A percentile compares a stretch with the other conserved stretches of the same genome.
phyloP scores from a whole-genome alignment of 2,113 vertebrate species.

The Corythoichthys haematopterus region DNA sequence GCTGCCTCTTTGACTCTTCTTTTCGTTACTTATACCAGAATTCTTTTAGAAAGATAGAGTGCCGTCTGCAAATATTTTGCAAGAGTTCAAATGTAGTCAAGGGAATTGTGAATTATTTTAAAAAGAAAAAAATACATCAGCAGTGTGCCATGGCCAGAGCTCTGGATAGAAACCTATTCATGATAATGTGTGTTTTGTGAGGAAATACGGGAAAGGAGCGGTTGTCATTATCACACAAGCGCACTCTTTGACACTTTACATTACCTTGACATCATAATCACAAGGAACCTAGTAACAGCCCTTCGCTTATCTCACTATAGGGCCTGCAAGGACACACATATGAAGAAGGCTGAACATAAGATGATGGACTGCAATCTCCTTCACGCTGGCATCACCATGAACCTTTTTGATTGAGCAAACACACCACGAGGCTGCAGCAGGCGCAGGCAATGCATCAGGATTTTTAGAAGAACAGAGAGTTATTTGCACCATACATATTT shows the following conservation, averaged over 20 bases:
- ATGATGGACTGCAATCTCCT: slow-evolving; percentile 9
- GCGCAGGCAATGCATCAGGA: neutral
- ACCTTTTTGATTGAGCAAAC: slow-evolving; percentile 7
- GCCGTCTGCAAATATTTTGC: neutral
- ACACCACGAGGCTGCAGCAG: neutral
- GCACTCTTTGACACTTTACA: neutral
- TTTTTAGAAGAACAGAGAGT: no score
- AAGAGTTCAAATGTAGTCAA: neutral
- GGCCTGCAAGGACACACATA: slow-evolving; percentile 15
- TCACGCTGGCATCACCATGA: slow-evolving; percentile 3
- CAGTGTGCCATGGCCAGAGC: neutral
- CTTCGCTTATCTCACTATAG: slow-evolving; percentile 12
- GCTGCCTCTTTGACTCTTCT: neutral
- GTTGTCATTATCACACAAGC: slow-evolving; percentile 1
- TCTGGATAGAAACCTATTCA: neutral
- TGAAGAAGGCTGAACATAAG: slow-evolving; percentile 2
- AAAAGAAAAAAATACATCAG: no score
- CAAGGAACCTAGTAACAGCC: slow-evolving; percentile 10
- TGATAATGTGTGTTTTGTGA: slow-evolving; percentile 3
- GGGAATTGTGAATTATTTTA: no score
- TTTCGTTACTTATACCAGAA: neutral
- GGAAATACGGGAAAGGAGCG: slow-evolving; percentile 1
- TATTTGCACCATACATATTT: no score
- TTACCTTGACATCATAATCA: slow-evolving; percentile 22
- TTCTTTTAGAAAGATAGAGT: neutral